Evolutionary conservation across 2,888 invertebrate species (phyloP), one percentile per base, ranked within the genome.

Genomic region (Dioctria linearis): DNA sequence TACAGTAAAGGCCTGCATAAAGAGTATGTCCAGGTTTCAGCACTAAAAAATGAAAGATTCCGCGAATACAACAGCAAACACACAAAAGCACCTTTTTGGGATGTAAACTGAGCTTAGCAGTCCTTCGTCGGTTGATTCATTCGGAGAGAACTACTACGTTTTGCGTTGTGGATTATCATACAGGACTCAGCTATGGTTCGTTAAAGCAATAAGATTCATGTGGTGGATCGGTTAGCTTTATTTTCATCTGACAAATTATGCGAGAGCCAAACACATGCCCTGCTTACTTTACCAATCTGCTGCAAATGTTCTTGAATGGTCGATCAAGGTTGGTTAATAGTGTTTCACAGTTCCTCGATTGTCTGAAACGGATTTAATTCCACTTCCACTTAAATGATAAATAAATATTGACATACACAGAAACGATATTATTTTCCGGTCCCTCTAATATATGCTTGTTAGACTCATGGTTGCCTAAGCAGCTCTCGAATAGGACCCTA

Each of bases 331-430:
- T 3, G 59, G 59, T 5, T 59, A 59, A 59, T 2, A 59, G 59
- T 13, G 59, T 59, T 59, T 4, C 11, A 59, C 13, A 59, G 59
- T 59, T 59, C 59, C 13, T 59, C 9, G 59, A 59, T 59, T 4
- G 59, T 59, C 59, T 59, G 13, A 5, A 4, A 4, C 11, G 59
- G 11, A 59, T 13, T 59, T 59, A n/a, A n/a, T n/a, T n/a, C n/a
- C n/a, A n/a, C n/a, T n/a, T n/a, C n/a, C n/a, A n/a, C n/a, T n/a
- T n/a, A 25, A 57, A 57, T 57, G 3, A 57, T 57, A 3, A 13
- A 13, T 5, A 57, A 57, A 57, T 57, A 6, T 57, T 57, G 57
- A 57, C 57, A 57, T 57, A 13, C 57, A 11, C 57, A 57, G n/a
- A 57, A 57, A n/a, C 57, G n/a, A 57, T 11, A 57, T 57, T 57